These are phyloP conservation scores for Casuarius casuarius DNA, from an alignment of 2,113 vertebrate genomes.

Conservation along the genomic window DNA sequence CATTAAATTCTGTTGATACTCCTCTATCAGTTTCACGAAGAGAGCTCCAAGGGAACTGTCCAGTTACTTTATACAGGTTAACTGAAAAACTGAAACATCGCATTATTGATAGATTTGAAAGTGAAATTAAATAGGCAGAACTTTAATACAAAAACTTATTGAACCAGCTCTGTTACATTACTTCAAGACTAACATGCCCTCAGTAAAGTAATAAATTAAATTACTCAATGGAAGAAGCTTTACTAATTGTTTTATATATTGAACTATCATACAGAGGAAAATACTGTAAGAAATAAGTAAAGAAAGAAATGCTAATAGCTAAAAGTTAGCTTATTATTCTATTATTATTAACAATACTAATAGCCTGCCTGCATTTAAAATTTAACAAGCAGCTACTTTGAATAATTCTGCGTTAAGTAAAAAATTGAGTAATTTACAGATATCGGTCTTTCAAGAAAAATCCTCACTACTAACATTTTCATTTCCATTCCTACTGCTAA, in stretches of 20 bases:
- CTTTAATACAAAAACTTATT: neutral
- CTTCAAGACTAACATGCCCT: neutral
- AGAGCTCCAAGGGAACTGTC: constrained; percentile 98
- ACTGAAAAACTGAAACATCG: constrained; percentile 84
- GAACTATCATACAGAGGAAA: neutral
- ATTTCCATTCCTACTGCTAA: neutral
- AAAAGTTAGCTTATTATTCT: neutral
- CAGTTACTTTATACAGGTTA: constrained; percentile 96
- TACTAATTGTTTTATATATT: neutral
- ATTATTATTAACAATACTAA: neutral
- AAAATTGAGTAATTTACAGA: neutral
- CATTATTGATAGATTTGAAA: neutral
- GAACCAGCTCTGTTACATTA: neutral
- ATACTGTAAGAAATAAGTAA: too few relatives aligned
- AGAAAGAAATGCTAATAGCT: too few relatives aligned
- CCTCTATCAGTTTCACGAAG: constrained; percentile 95
- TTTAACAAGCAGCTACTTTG: neutral
- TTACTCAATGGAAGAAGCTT: neutral
- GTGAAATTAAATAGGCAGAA: neutral
- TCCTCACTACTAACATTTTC: neutral
- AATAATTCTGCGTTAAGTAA: neutral
- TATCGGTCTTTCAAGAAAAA: neutral
- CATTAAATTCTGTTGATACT: constrained; percentile 88
- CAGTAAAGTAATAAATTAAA: neutral
- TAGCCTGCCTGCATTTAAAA: neutral